Evolutionary conservation across 2,113 vertebrate species (phyloP), one percentile per base, ranked within the genome.

Genomic region (Oncorhynchus nerka): DNA sequence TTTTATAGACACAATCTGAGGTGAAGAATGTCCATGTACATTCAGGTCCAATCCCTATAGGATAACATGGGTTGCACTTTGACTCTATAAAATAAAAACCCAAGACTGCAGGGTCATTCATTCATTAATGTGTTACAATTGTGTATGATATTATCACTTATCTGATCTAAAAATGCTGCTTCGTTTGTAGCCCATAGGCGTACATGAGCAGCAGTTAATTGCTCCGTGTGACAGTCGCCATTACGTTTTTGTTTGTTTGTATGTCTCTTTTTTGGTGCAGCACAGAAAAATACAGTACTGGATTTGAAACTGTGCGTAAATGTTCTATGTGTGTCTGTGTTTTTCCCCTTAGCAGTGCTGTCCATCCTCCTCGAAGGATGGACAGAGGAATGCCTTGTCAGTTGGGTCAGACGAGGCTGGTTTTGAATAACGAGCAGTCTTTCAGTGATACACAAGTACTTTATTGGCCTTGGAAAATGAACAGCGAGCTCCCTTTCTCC

Each of bases 201-300:
- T 55, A 12, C 22, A 55, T 55, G 69, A 74, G 26, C 39, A 3
- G 12, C 22, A 3, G 22, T 24, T 34, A 15, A 45, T 45, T 48
- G 39, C n/a, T 70, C 12, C 8, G 66, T 68, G 39, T 68, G 16
- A 39, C 24, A 45, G 7, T 28, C 8, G 8, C 67, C 61, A 68
- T 68, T 13, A 45, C 11, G 16, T 9, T 16, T 71, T n/a, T 8
- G 34, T 34, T 45, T 45, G 39, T 45, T 45, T 45, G 39, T n/a
- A 16, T 77, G 11, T 71, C 16, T 83, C 20, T 79, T 16, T 68
- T 68, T 66, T 20, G 87, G 57, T 78, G 72, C 34, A 75, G 24
- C 71, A 74, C 30, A 72, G 72, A 75, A 77, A 49, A 81, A 80
- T 80, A 71, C 67, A 80, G 49, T 81, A 73, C 68, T 78, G 70